phyloP scores from a whole-genome alignment of 2,797 vertebrate genomes.

The Amphiprion clarkii region DNA sequence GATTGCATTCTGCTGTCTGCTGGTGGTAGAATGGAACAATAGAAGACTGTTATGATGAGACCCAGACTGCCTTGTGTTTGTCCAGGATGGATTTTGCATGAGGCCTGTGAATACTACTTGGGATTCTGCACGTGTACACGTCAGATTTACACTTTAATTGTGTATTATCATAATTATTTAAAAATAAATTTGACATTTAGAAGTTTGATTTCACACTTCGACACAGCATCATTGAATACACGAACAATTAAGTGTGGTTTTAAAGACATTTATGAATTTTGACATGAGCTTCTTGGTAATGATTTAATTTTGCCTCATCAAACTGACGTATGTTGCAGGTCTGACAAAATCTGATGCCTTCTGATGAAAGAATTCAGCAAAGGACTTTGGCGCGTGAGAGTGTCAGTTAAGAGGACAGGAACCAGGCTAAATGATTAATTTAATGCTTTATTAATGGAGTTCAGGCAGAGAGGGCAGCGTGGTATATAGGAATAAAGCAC shows the following conservation, averaged over 20 bases:
- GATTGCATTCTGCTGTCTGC: conserved; percentile 57
- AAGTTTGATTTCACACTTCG: too few species aligned
- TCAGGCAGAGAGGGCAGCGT: neutral
- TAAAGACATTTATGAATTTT: neutral
- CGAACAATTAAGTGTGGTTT: too few species aligned
- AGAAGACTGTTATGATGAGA: conserved; percentile 50
- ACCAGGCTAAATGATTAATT: conserved; percentile 34
- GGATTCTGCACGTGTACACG: neutral
- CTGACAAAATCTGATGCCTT: too few species aligned
- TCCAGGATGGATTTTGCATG: conserved; percentile 44
- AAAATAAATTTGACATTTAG: conserved; percentile 11
- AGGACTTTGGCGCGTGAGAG: conserved; percentile 20
- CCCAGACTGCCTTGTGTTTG: conserved; percentile 54
- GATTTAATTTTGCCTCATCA: neutral
- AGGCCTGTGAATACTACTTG: conserved; percentile 27
- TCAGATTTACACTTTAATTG: too few species aligned
- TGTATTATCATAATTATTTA: too few species aligned
- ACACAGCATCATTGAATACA: too few species aligned
- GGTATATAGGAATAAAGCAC: neutral
- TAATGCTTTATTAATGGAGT: conserved; percentile 31
- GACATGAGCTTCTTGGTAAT: neutral
- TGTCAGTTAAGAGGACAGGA: conserved; percentile 43
- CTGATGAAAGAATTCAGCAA: conserved; percentile 16
- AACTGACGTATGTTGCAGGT: too few species aligned
- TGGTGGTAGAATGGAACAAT: conserved; percentile 35